Base-by-base conservation (phyloP, 1,140 invertebrate genomes). In the Ceratina calcarata region DNA sequence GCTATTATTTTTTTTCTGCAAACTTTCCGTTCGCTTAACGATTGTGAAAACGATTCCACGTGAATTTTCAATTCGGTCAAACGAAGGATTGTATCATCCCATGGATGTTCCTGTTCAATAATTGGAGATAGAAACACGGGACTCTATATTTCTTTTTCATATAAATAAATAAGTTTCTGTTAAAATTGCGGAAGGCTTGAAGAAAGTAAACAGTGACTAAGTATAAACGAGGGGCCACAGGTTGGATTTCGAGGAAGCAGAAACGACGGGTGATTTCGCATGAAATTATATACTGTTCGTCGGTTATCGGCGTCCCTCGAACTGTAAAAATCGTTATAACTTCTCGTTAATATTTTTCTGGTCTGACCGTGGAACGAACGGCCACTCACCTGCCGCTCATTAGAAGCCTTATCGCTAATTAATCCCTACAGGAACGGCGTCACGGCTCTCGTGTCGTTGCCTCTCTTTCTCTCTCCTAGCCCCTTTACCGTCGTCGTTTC, bases 361-460 rank as follows among this genome's bases (percentile, higher is more conserved):
- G 65, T 51, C 22, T 27, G 37, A 20, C n/a, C 20, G 37, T 16
- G n/a, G 37, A 32, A 0, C 32, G 53, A 6, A 37, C 73, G 64
- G 18, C 16, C 87, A 85, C 84, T 92, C 91, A 92, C 91, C 92
- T 92, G 92, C 90, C 89, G 89, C 92, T 93, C 92, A 93, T 93
- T 93, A 93, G 91, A 92, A 91, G 88, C 88, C 92, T 93, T 93
- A 93, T 92, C 92, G 90, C 90, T 93, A 92, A 93, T 93, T 93
- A 93, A 92, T 93, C 91, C 91, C 88, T 91, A 91, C 88, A 90
- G 89, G 87, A 87, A 89, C 87, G 78, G 90, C 92, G 90, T 92
- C 89, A 92, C 89, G 92, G 92, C 89, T 92, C 89, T 90, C 89
- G 91, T 92, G 92, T 92, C 91, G 91, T 91, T 89, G 86, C 84